phyloP scores from a whole-genome alignment of 2,888 invertebrate genomes.

The Ophion costatus region DNA sequence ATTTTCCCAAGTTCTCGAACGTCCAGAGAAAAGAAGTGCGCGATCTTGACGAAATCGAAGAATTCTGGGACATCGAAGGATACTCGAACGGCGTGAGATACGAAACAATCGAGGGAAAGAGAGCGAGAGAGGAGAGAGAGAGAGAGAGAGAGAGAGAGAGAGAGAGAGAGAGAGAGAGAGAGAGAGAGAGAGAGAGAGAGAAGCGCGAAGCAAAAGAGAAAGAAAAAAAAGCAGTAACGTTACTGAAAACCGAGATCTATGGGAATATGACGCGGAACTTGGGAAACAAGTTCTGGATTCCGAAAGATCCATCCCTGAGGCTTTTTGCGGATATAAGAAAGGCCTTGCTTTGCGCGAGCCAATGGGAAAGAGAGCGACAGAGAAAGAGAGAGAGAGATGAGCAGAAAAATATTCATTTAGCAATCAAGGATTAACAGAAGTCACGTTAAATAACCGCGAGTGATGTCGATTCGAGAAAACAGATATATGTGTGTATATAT shows the following conservation, averaged over 20 bases:
- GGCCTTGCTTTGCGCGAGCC: slow-evolving; percentile 12
- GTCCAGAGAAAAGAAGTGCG: slow-evolving; percentile 4
- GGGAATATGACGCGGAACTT: background rate
- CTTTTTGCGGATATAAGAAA: slow-evolving; percentile 6
- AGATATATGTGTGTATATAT: background rate
- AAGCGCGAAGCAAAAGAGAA: slow-evolving; percentile 1
- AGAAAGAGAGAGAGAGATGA: slow-evolving; percentile 36
- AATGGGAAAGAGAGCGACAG: slow-evolving; percentile 46
- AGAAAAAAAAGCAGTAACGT: background rate
- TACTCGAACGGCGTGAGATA: slow-evolving; percentile 10
- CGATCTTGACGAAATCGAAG: slow-evolving; percentile 35
- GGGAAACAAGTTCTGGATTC: slow-evolving; percentile 28
- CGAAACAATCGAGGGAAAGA: background rate
- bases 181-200: slow-evolving; percentile 3
- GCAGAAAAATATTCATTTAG: slow-evolving; percentile 35
- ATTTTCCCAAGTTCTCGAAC: slow-evolving; percentile 17
- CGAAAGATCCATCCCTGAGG: slow-evolving; percentile 12
- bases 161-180: slow-evolving; percentile 7
- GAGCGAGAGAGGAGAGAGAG: background rate
- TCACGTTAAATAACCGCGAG: slow-evolving; percentile 9
- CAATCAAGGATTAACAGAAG: slow-evolving; percentile 52
- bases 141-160: background rate
- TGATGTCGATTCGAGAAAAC: slow-evolving; percentile 28
- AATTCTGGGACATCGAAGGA: slow-evolving; percentile 32
- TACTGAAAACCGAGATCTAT: background rate